Conservation (phyloP, 2,797 vertebrate species). For the Telmatherina bonti region DNA sequence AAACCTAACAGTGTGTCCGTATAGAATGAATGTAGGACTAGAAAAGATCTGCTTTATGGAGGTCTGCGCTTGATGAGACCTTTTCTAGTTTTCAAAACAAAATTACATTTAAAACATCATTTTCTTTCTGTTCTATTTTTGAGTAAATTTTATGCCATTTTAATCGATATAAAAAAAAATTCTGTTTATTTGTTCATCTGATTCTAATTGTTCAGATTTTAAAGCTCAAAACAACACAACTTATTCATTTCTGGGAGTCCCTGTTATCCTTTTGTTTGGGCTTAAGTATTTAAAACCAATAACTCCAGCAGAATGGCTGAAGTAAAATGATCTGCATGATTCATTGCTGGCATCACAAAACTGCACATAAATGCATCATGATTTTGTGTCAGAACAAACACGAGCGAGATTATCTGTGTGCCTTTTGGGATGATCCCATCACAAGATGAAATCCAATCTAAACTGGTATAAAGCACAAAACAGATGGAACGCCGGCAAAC, state of each 20-base stretch:
- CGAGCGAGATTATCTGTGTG: conserved; percentile 54
- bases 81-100: no score
- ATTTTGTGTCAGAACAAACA: conserved; percentile 51
- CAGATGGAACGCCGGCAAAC: not conserved
- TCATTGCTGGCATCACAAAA: conserved; percentile 44
- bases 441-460: conserved; percentile 51
- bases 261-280: not conserved
- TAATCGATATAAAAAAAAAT: no score
- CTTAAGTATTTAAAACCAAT: conserved; percentile 24
- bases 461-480: conserved; percentile 27
- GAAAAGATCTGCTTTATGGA: no score
- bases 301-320: conserved; percentile 24
- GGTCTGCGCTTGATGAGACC: no score
- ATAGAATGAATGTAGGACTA: no score
- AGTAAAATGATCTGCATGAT: conserved; percentile 58
- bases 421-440: conserved; percentile 57
- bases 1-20: no score
- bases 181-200: not conserved
- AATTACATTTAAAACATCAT: no score
- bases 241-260: not conserved
- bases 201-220: not conserved
- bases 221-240: not conserved
- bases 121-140: no score
- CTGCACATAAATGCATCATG: conserved; percentile 38
- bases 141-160: no score